Base-by-base conservation (phyloP, 2,797 vertebrate species). In the Tenualosa thibaudeaui region DNA sequence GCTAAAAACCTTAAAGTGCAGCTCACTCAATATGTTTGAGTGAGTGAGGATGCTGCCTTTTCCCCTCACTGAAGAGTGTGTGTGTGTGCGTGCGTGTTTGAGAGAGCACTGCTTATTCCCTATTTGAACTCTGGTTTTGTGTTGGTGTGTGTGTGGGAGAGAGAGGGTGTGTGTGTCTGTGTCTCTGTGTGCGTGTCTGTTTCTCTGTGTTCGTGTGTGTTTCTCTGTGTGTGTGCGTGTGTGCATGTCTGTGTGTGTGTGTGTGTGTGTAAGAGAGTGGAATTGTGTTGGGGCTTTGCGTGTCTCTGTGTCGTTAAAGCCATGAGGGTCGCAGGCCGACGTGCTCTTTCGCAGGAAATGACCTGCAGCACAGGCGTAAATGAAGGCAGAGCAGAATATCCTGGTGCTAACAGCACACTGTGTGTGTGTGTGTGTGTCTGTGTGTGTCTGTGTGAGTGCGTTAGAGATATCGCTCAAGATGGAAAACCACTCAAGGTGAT, bases 361-460 rank as follows among this genome's bases (percentile, higher is more conserved):
- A 75, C 68, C 68, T 75, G 26, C 31, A 75, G 68, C 31, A 17
- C 31, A 75, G 31, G 68, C 37, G 68, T 75, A 10, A 40, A 75
- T 31, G 31, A 40, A 22, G 31, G 68, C 17, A 12, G 31, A 40
- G 37, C 68, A 43, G 13, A 40, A 75, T 37, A 75, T 75, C 68
- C 68, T 75, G 68, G 31, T 26, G 24, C 62, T 68, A 26, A 65
- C 60, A 65, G 2, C n/a, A n/a, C n/a, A 31, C 26, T 75, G 10
- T 75, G 68, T 75, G 31, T 40, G 68, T 68, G n/a, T 68, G 62
- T 68, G 62, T 68, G n/a, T 68, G 62, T 68, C 3, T 68, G 62
- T 68, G 26, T 68, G 26, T 43, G 71, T 62, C 43, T 46, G 82
- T 84, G 81, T 84, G 51, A 37, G 19, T 58, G 56, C 2, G n/a